Base-by-base conservation (phyloP, 2,797 vertebrate species). In the Epinephelus malabaricus region DNA sequence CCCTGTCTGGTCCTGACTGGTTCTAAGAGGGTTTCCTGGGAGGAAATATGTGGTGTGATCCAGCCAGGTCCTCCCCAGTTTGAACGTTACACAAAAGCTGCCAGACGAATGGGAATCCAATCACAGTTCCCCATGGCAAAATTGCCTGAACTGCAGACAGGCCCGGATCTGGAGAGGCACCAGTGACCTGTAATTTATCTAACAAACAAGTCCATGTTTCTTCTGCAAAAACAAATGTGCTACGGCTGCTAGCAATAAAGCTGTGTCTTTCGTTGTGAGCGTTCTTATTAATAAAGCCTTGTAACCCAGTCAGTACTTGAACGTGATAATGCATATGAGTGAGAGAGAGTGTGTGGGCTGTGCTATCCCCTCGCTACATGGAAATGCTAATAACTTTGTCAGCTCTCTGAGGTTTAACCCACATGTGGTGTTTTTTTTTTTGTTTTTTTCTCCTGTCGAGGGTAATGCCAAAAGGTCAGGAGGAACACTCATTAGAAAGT, bases 321-420 rank as follows among this genome's bases (percentile, higher is more conserved):
- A 87, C 90, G 91, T 90, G 93, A 95, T 89, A 93, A 88, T 70
- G 69, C 61, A 85, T 55, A 71, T 75, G 70, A 84, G 73, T 73
- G 59, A 83, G 72, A 30, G 27, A 70, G 49, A 34, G 55, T 43
- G 79, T 76, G 85, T 93, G 77, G 85, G 88, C 84, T 50, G 85
- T 54, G 78, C 63, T 92, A 77, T 71, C 88, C 88, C 88, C 86
- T 75, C 70, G 70, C 73, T 70, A 86, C 79, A 82, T 64, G 64
- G 86, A 86, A 94, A 90, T 91, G 90, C 74, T 85, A 78, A 92
- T 91, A 73, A 91, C 87, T 94, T 92, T 87, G 86, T 88, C 86
- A 81, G 87, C 77, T 86, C 69, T 87, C 73, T 76, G 78, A 93
- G 78, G 79, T 86, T 92, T 93, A 91, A 80, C 71, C 71, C 83